These are phyloP conservation scores for Aplodontia rufa DNA, from an alignment of 2,113 vertebrate species.

Conservation along the genomic window DNA sequence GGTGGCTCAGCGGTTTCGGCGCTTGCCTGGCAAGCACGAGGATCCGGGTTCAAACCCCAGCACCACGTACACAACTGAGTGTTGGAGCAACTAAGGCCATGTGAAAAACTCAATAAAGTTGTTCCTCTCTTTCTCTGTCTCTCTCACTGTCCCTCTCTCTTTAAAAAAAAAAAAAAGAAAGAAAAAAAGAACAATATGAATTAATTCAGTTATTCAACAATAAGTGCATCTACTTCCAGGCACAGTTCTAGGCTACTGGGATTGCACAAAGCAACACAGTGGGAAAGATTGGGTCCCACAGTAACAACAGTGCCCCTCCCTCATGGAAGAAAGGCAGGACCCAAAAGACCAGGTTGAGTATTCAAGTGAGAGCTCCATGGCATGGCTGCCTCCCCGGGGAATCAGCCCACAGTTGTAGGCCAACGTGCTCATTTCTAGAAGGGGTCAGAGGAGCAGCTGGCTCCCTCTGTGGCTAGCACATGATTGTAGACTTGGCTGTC, in stretches of 20 bases:
- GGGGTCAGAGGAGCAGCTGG: neutral
- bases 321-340: neutral
- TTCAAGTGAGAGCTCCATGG: neutral
- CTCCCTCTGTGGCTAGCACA: neutral
- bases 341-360: neutral
- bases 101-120: no score
- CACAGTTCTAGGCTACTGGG: neutral
- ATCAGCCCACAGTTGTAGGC: neutral
- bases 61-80: no score
- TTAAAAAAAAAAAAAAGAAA: no score
- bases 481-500: neutral
- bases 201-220: neutral
- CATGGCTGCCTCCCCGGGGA: neutral
- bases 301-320: accelerated
- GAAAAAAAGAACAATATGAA: neutral
- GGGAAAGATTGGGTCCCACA: neutral
- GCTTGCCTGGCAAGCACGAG: no score
- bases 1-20: no score
- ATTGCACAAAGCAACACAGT: no score
- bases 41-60: no score
- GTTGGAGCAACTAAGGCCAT: no score
- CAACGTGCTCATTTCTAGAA: neutral
- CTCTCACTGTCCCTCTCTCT: no score
- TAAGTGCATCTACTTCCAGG: neutral
- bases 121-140: no score